Percentiles rank a stretch among this genome's conserved stretches.
phyloP scores from a whole-genome alignment of 2,797 vertebrate genomes.

The Lepilemur ruficaudatus region DNA sequence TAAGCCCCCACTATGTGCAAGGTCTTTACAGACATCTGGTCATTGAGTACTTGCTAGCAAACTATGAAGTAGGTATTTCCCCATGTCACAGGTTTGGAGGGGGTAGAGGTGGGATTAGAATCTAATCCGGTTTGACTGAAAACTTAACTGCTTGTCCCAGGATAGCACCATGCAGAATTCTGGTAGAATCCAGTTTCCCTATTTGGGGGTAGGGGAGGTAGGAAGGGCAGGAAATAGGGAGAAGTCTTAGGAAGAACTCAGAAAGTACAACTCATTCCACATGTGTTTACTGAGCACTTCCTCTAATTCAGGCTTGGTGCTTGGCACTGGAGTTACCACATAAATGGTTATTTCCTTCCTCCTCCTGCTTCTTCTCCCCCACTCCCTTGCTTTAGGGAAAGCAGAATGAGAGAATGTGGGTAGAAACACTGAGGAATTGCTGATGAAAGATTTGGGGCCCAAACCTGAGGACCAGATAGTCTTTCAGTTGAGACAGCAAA shows the following conservation, averaged over 20 bases:
- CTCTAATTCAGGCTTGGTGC: background rate
- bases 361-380: background rate
- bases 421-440: background rate
- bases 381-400: background rate
- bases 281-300: background rate
- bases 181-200: background rate
- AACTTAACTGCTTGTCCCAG: background rate
- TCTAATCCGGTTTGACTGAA: background rate
- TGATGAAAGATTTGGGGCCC: background rate
- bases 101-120: background rate
- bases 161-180: background rate
- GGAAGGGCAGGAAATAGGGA: background rate
- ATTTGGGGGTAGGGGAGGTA: background rate
- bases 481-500: background rate
- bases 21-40: background rate
- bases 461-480: background rate
- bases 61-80: background rate
- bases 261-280: background rate
- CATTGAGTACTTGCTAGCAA: background rate
- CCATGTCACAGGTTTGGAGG: background rate
- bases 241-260: background rate
- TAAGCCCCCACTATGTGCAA: conserved; percentile 16
- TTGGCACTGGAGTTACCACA: background rate
- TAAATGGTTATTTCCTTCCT: background rate
- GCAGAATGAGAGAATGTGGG: background rate